phyloP scores from a whole-genome alignment of 1,140 invertebrate species.

The Tetraneura akinire region DNA sequence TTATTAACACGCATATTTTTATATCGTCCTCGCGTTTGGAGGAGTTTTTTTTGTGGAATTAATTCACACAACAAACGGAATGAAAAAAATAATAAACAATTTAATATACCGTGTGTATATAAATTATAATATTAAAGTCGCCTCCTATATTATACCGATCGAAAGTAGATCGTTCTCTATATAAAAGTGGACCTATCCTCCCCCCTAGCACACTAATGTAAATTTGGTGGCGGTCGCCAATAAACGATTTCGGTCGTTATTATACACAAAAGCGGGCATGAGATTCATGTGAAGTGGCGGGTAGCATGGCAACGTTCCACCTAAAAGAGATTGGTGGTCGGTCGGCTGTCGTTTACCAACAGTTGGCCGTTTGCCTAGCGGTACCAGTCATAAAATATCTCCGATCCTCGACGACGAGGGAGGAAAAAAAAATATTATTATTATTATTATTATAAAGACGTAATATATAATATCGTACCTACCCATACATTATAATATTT shows the following conservation, averaged over 20 bases:
- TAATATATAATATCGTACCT: no score
- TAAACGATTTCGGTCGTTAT: conserved; percentile 35
- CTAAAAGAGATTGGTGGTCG: conserved; percentile 49
- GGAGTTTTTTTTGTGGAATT: no score
- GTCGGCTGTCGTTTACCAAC: conserved; percentile 50
- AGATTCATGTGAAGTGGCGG: neutral
- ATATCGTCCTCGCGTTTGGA: no score
- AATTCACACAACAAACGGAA: no score
- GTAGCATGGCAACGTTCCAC: conserved; percentile 46
- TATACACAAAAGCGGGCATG: neutral
- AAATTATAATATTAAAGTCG: no score
- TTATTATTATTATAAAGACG: no score
- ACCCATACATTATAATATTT: no score
- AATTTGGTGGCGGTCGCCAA: conserved; percentile 8
- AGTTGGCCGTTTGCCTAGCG: conserved; percentile 44
- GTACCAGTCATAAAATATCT: conserved; percentile 42
- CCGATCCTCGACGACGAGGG: neutral
- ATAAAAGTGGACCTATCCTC: neutral
- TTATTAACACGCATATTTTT: no score
- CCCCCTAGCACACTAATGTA: neutral
- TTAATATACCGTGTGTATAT: no score
- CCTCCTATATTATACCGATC: no score
- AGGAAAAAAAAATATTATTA: neutral
- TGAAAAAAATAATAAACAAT: no score
- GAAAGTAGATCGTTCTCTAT: neutral